phyloP scores from a whole-genome alignment of 2,888 invertebrate species.

The Troides helena region DNA sequence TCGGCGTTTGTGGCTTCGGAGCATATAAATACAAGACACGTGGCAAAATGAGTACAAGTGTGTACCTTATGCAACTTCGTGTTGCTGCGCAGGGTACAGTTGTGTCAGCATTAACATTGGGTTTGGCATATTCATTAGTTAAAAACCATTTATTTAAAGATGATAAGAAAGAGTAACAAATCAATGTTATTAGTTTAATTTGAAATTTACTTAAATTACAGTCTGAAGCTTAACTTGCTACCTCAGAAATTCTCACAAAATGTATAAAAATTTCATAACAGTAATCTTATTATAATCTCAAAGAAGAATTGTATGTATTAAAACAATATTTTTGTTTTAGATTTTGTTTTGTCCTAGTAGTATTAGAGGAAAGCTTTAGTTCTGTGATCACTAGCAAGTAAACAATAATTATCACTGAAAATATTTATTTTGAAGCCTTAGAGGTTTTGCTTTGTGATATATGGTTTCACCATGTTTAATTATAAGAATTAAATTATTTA shows the following conservation, averaged over 20 bases:
- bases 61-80: constrained; percentile 91
- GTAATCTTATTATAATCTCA: constrained; percentile 25
- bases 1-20: constrained; percentile 85
- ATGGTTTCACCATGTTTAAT: constrained; percentile 22
- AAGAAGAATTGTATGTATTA: background rate
- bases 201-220: constrained; percentile 24
- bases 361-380: constrained; percentile 34
- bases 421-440: constrained; percentile 27
- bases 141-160: constrained; percentile 73
- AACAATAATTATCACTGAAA: constrained; percentile 25
- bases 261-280: constrained; percentile 28
- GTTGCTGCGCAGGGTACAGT: constrained; percentile 93
- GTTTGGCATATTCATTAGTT: constrained; percentile 85
- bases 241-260: constrained; percentile 28
- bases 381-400: constrained; percentile 36
- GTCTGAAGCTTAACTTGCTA: constrained; percentile 23
- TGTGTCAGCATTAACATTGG: constrained; percentile 86
- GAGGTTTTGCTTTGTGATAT: constrained; percentile 24
- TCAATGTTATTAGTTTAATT: constrained; percentile 9
- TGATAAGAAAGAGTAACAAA: constrained; percentile 50
- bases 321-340: constrained; percentile 5
- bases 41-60: constrained; percentile 89
- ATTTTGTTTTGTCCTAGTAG: constrained; percentile 32
- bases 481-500: constrained; percentile 30
- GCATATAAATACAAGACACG: constrained; percentile 86